Evolutionary conservation across 2,888 invertebrate species (phyloP), one percentile per base, ranked within the genome.

Genomic region (Cryptus armator): DNA sequence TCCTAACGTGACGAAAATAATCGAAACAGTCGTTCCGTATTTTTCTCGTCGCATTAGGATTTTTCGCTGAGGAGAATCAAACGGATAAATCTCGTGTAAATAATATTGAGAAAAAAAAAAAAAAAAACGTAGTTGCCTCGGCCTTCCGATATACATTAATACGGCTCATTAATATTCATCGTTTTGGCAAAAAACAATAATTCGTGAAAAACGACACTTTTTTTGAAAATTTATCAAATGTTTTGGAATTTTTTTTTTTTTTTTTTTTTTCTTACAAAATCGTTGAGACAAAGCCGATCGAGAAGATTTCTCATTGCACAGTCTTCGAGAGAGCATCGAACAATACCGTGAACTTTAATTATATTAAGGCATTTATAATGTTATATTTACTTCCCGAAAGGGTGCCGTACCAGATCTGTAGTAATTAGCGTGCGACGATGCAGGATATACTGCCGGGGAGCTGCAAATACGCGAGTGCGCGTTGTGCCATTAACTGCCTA

Each of bases 401-500:
- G 43, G 29, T 44, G 77, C 16, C 9, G 62, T 64, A 74, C 62
- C 66, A 77, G 74, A 81, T 77, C 53, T 77, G 68, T 77, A 51
- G 48, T 24, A 19, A 51, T 80, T 71, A 66, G 64, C 29, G 46
- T n/a, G 14, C 19, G 16, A 66, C 16, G 24, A 53, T 46, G 64
- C 14, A 68, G 53, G 66, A 75, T 56, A 66, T 71, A 51, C 24
- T 59, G 75, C 19, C 44, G 32, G 46, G 24, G 46, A 53, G 44
- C 66, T 84, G 74, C 37, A 83, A 59, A 46, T 46, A 16, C 44
- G 62, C 51, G 83, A 83, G 81, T 7, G 37, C 9, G 16, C 80
- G 86, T 88, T 86, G 37, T 82, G 56, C 72, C 84, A 85, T 83
- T 81, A 75, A 10, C 77, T 16, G 53, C 83, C 37, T 72, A 62